Conservation (phyloP, 2,888 invertebrate species). For the Troides helena region DNA sequence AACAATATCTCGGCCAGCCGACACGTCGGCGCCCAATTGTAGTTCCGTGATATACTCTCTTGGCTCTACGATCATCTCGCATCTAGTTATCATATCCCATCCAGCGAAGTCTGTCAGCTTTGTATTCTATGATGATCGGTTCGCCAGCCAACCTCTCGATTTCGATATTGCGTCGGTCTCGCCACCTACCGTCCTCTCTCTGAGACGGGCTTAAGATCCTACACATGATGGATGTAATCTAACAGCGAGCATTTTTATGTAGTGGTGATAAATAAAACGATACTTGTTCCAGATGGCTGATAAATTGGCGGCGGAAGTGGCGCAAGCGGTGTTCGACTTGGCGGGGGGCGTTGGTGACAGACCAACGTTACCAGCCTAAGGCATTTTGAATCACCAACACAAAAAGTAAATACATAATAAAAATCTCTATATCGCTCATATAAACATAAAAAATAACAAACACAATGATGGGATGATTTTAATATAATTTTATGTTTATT, state of each 20-base stretch:
- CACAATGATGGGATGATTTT: background rate
- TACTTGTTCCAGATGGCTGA: slow-evolving; percentile 80
- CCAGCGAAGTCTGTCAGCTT: too few species aligned
- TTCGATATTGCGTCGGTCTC: too few species aligned
- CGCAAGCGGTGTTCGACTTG: slow-evolving; percentile 85
- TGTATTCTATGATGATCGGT: too few species aligned
- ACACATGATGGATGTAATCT: too few species aligned
- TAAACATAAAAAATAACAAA: background rate
- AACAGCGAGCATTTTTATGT: background rate
- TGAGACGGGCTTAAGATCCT: too few species aligned
- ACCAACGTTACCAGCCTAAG: slow-evolving; percentile 64
- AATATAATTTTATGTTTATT: background rate
- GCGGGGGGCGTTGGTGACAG: slow-evolving; percentile 89
- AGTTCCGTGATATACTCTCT: too few species aligned
- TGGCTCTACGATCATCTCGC: too few species aligned
- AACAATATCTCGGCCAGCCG: too few species aligned
- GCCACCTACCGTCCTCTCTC: too few species aligned
- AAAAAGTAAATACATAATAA: background rate
- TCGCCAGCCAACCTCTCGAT: too few species aligned
- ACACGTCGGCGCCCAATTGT: too few species aligned
- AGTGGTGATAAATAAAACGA: background rate
- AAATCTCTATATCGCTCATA: background rate
- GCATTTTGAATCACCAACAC: background rate
- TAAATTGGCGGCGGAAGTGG: slow-evolving; percentile 87
- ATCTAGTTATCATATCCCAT: too few species aligned